Conservation (phyloP, 2,797 vertebrate genomes). For the Fistularia tabacaria region DNA sequence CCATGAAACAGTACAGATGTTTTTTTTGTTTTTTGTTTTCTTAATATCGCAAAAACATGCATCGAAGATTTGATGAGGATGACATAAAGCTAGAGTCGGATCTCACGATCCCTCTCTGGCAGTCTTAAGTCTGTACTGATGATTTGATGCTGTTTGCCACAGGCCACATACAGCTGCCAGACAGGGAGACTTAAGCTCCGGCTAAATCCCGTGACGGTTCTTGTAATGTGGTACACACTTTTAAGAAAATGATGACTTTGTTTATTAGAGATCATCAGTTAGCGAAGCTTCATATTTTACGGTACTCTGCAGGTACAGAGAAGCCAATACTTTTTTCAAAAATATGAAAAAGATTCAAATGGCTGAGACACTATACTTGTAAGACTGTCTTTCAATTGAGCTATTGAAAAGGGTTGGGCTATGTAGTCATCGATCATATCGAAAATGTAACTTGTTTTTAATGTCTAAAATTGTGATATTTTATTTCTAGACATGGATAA, state of each 20-base stretch:
- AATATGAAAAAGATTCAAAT: background rate
- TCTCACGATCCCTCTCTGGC: slow-evolving; percentile 43
- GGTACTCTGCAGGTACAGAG: slow-evolving; percentile 7
- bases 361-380: background rate
- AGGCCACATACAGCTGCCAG: slow-evolving; percentile 61
- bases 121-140: slow-evolving; percentile 46
- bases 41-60: slow-evolving; percentile 33
- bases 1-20: slow-evolving; percentile 15
- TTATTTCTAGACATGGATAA: no score
- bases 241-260: slow-evolving; percentile 47
- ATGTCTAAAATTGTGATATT: no score
- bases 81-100: slow-evolving; percentile 47
- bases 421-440: no score
- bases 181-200: slow-evolving; percentile 53
- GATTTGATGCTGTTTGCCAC: slow-evolving; percentile 51
- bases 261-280: slow-evolving; percentile 46
- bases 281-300: slow-evolving; percentile 37
- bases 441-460: no score
- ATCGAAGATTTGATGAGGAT: slow-evolving; percentile 36
- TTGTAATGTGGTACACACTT: slow-evolving; percentile 59
- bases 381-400: no score
- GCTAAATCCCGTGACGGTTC: slow-evolving; percentile 59
- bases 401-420: no score
- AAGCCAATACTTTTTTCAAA: no score
- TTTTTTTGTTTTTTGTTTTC: background rate